Percentiles rank a stretch among this genome's conserved stretches.
Evolutionary conservation across 53 echinoderm and acorn worm genomes (phyloP).

Genomic region (Mesocentrotus franciscanus): DNA sequence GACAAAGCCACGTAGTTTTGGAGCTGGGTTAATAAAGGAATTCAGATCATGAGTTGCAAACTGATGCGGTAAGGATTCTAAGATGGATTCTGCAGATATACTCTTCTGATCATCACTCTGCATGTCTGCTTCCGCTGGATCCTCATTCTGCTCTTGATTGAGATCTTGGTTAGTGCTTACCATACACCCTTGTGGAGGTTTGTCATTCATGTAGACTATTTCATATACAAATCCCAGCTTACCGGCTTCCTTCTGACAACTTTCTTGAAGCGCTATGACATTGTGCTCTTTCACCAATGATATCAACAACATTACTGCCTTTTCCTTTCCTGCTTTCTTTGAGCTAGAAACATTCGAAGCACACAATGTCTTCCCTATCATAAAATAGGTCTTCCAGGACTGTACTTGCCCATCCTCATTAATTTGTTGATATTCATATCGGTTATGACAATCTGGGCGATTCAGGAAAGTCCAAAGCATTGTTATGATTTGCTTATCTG

Average conservation of each 20-base stretch:
- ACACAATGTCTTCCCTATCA: slow-evolving; percentile 21
- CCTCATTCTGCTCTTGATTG: not conserved
- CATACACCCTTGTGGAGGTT: not conserved
- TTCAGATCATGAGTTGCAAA: slow-evolving; percentile 22
- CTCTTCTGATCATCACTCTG: not conserved
- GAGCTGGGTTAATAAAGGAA: not conserved
- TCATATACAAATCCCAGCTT: not conserved
- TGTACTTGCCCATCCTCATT: not conserved
- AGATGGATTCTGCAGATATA: not conserved
- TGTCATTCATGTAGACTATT: slow-evolving; percentile 21
- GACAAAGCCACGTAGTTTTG: not conserved
- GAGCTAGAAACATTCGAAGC: not conserved
- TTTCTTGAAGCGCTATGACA: not conserved
- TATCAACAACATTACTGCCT: not conserved
- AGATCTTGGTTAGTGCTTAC: not conserved
- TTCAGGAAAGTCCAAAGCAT: not conserved
- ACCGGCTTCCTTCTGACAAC: not conserved
- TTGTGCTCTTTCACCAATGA: not conserved
- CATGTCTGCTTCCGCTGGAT: not conserved
- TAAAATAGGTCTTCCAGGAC: not conserved
- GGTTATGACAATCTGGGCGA: not conserved
- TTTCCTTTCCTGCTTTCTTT: slow-evolving; percentile 35
- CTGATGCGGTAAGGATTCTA: not conserved
- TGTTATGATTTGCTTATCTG: not conserved
- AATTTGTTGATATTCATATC: not conserved